Percentiles rank a stretch among this genome's conserved stretches.
Conservation (phyloP, 2,888 invertebrate species). For the Argynnis bischoffii region DNA sequence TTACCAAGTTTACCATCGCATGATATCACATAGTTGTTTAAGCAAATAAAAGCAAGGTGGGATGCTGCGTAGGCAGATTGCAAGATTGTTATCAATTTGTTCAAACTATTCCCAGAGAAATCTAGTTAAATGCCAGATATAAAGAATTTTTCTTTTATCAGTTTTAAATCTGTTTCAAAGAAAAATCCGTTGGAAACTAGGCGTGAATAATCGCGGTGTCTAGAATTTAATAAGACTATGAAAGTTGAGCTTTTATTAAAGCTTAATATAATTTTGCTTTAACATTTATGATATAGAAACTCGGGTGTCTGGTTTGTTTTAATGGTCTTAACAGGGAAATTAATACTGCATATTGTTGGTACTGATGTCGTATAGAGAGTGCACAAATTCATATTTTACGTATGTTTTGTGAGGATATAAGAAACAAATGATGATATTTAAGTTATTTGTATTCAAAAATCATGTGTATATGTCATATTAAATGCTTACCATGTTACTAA, state of each 20-base stretch:
- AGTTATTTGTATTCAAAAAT: too few relatives aligned
- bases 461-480: too few relatives aligned
- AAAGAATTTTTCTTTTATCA: constrained; percentile 30
- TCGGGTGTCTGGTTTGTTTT: not conserved
- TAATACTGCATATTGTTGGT: not conserved
- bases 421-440: too few relatives aligned
- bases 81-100: constrained; percentile 35
- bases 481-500: too few relatives aligned
- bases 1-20: constrained; percentile 30
- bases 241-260: constrained; percentile 23
- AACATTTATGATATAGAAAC: constrained; percentile 7
- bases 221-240: constrained; percentile 25
- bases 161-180: constrained; percentile 31
- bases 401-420: too few relatives aligned
- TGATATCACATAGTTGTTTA: constrained; percentile 36
- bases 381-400: too few relatives aligned
- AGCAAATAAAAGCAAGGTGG: constrained; percentile 37
- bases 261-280: constrained; percentile 8
- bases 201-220: constrained; percentile 29
- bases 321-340: not conserved
- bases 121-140: constrained; percentile 29
- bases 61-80: constrained; percentile 34
- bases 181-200: constrained; percentile 29
- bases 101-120: constrained; percentile 28
- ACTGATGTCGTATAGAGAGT: too few relatives aligned